Evolutionary conservation across 1,140 invertebrate species (phyloP), one percentile per base, ranked within the genome.

Genomic region (Micrasema longulum): DNA sequence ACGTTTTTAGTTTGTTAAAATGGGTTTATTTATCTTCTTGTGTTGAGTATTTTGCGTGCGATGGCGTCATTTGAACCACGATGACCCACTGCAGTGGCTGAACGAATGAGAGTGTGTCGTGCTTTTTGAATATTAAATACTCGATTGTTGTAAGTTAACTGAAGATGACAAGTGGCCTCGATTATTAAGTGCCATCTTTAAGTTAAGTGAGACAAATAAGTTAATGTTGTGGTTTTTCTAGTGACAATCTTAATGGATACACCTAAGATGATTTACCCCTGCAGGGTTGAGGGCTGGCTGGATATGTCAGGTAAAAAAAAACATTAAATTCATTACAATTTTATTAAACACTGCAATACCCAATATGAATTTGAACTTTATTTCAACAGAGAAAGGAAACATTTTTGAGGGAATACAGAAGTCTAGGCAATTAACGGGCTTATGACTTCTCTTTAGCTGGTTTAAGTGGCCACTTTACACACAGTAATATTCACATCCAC

Each of bases 241-340:
- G 48, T 22, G 16, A 22, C n/a, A n/a, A n/a, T 36, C 14, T 11
- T 35, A 14, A 60, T 60, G 55, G 55, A 60, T 60, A 60, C 55
- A 71, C 77, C 78, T 74, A 83, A 79, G 72, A 83, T 84, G 81
- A 80, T 77, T 67, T 77, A 77, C 69, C 90, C 90, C 48, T 90
- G 89, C 79, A 83, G 90, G 31, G 88, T 90, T 26, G 90, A 91
- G 83, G 90, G 90, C 74, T 91, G 90, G 90, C 80, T 91, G 63
- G 88, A 90, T 80, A 86, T 89, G 83, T 89, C 88, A 78, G 90
- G 90, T 91, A 80, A 88, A 88, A 86, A 53, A 4, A 52, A 57
- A 65, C 2, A 7, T 52, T 2, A n/a, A n/a, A n/a, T n/a, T n/a
- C n/a, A n/a, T n/a, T n/a, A n/a, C n/a, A n/a, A n/a, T n/a, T 38